Conservation (phyloP, 2,113 vertebrate species). For the Colaptes auratus region DNA sequence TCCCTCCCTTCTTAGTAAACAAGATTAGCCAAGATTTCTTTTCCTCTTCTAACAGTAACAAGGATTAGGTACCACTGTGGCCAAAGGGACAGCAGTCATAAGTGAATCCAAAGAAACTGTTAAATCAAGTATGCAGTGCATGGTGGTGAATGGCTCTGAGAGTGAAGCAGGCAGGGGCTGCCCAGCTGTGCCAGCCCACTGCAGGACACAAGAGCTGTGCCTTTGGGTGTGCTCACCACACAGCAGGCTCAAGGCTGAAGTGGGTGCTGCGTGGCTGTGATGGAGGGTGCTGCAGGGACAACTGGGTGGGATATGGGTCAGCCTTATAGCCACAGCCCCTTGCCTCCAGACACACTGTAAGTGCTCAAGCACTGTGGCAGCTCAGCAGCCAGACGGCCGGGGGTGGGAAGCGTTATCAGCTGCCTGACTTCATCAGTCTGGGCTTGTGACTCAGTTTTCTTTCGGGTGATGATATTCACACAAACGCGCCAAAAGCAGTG, state of each 20-base stretch:
- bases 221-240: not conserved
- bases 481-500: not conserved
- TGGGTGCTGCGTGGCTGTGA: rapidly evolving
- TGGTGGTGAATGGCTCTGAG: rapidly evolving
- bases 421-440: not conserved
- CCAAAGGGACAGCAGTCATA: not conserved
- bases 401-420: not conserved
- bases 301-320: not conserved
- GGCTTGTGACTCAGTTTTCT: not conserved
- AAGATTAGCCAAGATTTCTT: constrained; percentile 9
- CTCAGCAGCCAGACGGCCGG: not conserved
- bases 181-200: rapidly evolving
- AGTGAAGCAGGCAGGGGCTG: rapidly evolving
- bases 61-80: not conserved
- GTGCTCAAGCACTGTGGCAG: not conserved
- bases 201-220: not conserved
- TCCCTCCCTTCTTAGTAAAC: not conserved
- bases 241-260: not conserved
- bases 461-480: not conserved
- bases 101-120: not conserved
- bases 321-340: not conserved
- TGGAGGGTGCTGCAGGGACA: not conserved
- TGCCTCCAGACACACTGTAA: rapidly evolving
- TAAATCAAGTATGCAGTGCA: not conserved
- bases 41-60: not conserved